Evolutionary conservation across 2,113 vertebrate genomes (phyloP), one percentile per base, ranked within the genome.

Genomic region (Erinaceus europaeus): DNA sequence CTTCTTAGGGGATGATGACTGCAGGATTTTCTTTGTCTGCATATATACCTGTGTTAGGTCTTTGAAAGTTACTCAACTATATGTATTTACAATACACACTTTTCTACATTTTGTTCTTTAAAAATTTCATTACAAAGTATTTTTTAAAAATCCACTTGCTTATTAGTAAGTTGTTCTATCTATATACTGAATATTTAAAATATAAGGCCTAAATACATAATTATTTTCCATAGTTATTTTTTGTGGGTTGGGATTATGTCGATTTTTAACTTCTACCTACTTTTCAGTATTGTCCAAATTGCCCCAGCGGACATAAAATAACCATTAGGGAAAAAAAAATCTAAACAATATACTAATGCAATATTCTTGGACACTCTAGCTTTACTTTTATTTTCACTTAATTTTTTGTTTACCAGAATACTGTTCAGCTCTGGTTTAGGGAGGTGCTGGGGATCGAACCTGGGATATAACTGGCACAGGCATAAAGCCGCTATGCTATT

Each of bases 61-160:
- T 68, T 72, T 29, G 10, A 86, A 89, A 29, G 73, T 88, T 59
- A 69, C 0, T 65, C 5, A 91, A 50, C 8, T 64, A 6, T 53
- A 23, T 18, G 69, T 72, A 90, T 69, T n/a, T 42, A 79, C 76
- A 44, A 32, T 55, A 55, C 52, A 21, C 2, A 61, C 14, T 76
- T 88, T 92, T 55, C 38, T 89, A 32, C 67, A 74, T 71, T 46
- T 65, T 44, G 20, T 53, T 76, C 57, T 88, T 76, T 29, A 82
- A 82, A 53, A 80, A 65, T 61, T 67, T 86, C 17, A 61, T 57
- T 73, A 78, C 59, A 80, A 71, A 65, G 64, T 38, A 21, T 65
- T 76, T 79, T 42, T 38, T 2, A 52, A 81, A 93, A 89, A 38
- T 46, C 55, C n/a, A 71, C 1, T 59, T 84, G n/a, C 78, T 50